Conservation (phyloP, 2,888 invertebrate genomes). For the Drosophila putrida region DNA sequence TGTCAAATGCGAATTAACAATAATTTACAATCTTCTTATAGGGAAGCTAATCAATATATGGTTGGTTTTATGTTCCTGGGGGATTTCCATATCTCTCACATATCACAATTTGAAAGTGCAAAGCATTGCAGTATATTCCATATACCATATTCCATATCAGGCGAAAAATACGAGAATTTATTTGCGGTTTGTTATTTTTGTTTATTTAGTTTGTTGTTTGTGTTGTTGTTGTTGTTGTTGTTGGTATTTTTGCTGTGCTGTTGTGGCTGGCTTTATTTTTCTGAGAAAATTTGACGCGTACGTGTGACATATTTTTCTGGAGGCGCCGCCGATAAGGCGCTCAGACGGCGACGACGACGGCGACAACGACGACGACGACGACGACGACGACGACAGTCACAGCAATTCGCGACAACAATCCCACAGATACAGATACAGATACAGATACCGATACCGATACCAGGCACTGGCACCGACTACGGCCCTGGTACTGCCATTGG, state of each 20-base stretch:
- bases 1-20: background rate
- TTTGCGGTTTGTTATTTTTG: conserved; percentile 46
- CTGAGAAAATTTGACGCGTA: conserved; percentile 74
- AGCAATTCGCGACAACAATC: conserved; percentile 54
- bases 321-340: conserved; percentile 77
- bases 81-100: conserved; percentile 20
- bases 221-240: conserved; percentile 27
- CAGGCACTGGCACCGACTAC: conserved; percentile 14
- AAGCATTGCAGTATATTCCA: conserved; percentile 36
- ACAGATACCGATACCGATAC: conserved; percentile 60
- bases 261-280: conserved; percentile 47
- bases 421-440: conserved; percentile 66
- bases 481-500: conserved; percentile 23
- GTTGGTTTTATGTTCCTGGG: conserved; percentile 1
- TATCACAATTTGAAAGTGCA: conserved; percentile 21
- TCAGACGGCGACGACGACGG: conserved; percentile 36
- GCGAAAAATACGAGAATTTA: conserved; percentile 23
- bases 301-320: conserved; percentile 78
- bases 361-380: conserved; percentile 23
- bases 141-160: conserved; percentile 34
- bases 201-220: conserved; percentile 24
- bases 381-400: conserved; percentile 26
- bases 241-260: conserved; percentile 11
- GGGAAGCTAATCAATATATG: conserved; percentile 19
- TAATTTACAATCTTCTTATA: background rate